A percentile compares a stretch with the other conserved stretches of the same genome.
Conservation (phyloP, 2,797 vertebrate genomes). For the Chiroxiphia lanceolata region DNA sequence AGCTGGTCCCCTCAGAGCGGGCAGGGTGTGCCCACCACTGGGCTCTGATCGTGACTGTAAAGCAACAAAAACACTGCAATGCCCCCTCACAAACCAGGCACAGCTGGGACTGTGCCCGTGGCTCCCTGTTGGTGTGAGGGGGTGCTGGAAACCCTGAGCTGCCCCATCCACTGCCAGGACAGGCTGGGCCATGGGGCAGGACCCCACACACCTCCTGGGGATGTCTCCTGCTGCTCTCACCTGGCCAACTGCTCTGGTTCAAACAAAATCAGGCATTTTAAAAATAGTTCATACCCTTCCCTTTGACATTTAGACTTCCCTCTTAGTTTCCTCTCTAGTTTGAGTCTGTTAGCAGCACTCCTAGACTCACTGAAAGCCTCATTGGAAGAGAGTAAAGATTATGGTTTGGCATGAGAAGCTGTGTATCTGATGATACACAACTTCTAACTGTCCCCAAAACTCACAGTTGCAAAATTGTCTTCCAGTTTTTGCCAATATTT, state of each 20-base stretch:
- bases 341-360: not conserved
- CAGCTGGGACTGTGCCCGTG: accelerated
- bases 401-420: not conserved
- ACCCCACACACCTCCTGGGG: not conserved
- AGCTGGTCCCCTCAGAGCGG: accelerated
- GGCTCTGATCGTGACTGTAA: not conserved
- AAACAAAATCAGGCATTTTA: too few species aligned
- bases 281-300: not conserved
- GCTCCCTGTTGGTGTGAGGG: too few species aligned
- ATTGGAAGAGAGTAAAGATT: not conserved
- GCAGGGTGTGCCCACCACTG: accelerated
- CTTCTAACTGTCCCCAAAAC: not conserved
- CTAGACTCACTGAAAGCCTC: not conserved
- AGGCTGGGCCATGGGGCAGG: not conserved
- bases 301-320: not conserved
- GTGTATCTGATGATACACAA: not conserved
- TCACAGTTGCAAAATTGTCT: not conserved
- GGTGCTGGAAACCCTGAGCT: not conserved
- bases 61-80: accelerated
- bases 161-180: not conserved
- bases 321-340: not conserved
- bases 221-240: not conserved
- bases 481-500: not conserved
- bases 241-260: not conserved
- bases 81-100: accelerated